Conservation (phyloP, 1,140 invertebrate genomes). For the Apocrypta bakeri region DNA sequence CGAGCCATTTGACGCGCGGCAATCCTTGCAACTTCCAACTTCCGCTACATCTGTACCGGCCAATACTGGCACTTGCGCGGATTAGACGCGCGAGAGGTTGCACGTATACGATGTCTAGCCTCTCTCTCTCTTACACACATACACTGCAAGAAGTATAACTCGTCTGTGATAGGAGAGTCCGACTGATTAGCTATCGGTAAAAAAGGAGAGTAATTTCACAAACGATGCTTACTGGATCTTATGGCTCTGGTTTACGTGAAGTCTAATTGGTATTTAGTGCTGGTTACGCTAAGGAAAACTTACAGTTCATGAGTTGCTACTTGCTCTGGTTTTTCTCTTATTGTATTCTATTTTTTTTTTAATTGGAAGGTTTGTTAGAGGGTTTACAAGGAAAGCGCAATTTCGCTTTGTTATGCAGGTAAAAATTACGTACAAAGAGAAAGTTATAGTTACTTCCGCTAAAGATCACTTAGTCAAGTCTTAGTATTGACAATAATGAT, state of each 20-base stretch:
- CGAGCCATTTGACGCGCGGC: slow-evolving; percentile 24
- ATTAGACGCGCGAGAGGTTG: slow-evolving; percentile 11
- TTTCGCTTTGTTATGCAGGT: not conserved
- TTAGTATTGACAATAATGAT: not conserved
- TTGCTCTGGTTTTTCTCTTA: no score
- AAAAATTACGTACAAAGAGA: not conserved
- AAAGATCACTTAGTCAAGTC: no score
- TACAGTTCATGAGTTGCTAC: not conserved
- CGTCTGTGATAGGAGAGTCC: not conserved
- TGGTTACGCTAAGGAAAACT: not conserved
- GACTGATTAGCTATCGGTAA: slow-evolving; percentile 33
- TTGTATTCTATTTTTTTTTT: not conserved
- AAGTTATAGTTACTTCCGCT: not conserved
- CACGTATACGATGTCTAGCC: not conserved
- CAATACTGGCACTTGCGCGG: not conserved
- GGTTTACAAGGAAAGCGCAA: not conserved
- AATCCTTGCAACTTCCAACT: slow-evolving; percentile 26
- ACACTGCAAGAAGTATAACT: not conserved
- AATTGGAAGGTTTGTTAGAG: not conserved
- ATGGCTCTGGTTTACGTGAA: not conserved
- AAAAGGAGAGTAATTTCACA: not conserved
- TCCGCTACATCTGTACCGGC: not conserved
- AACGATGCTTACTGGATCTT: not conserved
- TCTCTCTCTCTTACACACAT: no score
- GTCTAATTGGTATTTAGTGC: not conserved